These are phyloP conservation scores for Aythya baeri DNA, from an alignment of 2,113 vertebrate species.

Conservation along the genomic window DNA sequence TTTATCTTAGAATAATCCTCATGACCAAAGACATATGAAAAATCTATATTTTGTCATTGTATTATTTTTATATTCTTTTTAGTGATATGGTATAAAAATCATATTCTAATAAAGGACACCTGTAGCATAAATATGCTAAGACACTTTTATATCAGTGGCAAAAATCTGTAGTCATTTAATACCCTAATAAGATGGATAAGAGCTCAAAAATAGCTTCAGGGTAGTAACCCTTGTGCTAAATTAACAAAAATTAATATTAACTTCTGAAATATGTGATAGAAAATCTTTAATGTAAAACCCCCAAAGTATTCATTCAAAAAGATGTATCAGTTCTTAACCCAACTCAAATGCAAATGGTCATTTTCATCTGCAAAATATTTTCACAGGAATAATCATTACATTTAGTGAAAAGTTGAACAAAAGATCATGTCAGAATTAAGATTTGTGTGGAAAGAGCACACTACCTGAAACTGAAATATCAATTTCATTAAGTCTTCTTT, in stretches of 20 bases:
- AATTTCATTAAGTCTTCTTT: background rate
- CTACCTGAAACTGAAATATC: background rate
- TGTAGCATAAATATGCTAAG: constrained; percentile 71
- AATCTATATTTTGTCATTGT: constrained; percentile 73
- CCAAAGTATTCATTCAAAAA: constrained; percentile 58
- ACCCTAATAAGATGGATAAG: constrained; percentile 48
- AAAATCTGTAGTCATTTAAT: constrained; percentile 44
- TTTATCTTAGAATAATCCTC: constrained; percentile 42
- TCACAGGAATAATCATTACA: constrained; percentile 5
- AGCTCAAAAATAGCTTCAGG: constrained; percentile 44
- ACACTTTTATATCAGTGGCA: constrained; percentile 73
- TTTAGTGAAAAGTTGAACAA: constrained; percentile 26
- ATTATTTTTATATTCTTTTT: constrained; percentile 75
- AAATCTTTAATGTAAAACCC: constrained; percentile 72
- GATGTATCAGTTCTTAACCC: constrained; percentile 52
- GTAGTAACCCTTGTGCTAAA: constrained; percentile 63
- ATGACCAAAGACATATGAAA: constrained; percentile 59
- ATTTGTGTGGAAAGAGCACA: background rate
- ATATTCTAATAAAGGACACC: constrained; percentile 63
- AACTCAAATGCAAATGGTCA: constrained; percentile 34
- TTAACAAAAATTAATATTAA: constrained; percentile 81
- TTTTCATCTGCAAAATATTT: constrained; percentile 62
- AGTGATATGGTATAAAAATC: constrained; percentile 75
- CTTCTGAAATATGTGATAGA: constrained; percentile 70
- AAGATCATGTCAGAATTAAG: background rate